Evolutionary conservation across 2,113 vertebrate species (phyloP).

Genomic region (Grammomys surdaster): DNA sequence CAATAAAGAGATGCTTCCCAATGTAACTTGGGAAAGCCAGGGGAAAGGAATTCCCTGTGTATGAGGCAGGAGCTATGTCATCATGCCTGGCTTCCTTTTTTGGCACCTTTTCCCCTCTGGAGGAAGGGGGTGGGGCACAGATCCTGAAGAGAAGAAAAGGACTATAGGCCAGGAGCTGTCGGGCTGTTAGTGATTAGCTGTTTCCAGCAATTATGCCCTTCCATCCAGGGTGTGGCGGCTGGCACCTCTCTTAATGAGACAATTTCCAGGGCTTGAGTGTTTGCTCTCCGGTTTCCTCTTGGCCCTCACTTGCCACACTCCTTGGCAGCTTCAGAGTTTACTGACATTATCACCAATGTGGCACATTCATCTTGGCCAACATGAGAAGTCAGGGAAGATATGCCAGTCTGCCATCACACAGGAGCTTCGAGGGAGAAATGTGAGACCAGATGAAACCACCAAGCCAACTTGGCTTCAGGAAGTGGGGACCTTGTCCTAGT

Average conservation of each 20-base stretch:
- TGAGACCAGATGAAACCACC: neutral
- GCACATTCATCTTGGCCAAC: slow-evolving; percentile 74
- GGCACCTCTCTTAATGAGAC: slow-evolving; percentile 87
- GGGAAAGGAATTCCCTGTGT: neutral
- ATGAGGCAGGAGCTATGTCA: slow-evolving; percentile 17
- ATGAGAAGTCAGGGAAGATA: slow-evolving; percentile 23
- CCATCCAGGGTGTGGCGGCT: slow-evolving; percentile 86
- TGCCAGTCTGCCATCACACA: slow-evolving; percentile 56
- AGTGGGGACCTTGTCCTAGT: neutral
- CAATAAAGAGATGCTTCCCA: neutral
- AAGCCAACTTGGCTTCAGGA: neutral
- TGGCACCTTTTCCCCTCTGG: slow-evolving; percentile 51
- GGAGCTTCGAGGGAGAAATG: neutral
- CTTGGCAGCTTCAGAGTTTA: slow-evolving; percentile 71
- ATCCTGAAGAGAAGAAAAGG: slow-evolving; percentile 81
- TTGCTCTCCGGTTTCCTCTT: slow-evolving; percentile 82
- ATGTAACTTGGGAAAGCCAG: neutral
- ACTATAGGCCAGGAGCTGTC: slow-evolving; percentile 80
- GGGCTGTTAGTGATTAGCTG: slow-evolving; percentile 85
- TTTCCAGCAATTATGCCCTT: slow-evolving; percentile 87
- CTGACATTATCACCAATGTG: slow-evolving; percentile 74
- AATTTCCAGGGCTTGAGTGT: slow-evolving; percentile 82
- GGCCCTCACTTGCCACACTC: slow-evolving; percentile 78
- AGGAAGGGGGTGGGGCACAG: slow-evolving; percentile 15
- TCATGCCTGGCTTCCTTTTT: slow-evolving; percentile 10